Base-by-base conservation (phyloP, 2,113 vertebrate genomes). In the Hippocampus zosterae region DNA sequence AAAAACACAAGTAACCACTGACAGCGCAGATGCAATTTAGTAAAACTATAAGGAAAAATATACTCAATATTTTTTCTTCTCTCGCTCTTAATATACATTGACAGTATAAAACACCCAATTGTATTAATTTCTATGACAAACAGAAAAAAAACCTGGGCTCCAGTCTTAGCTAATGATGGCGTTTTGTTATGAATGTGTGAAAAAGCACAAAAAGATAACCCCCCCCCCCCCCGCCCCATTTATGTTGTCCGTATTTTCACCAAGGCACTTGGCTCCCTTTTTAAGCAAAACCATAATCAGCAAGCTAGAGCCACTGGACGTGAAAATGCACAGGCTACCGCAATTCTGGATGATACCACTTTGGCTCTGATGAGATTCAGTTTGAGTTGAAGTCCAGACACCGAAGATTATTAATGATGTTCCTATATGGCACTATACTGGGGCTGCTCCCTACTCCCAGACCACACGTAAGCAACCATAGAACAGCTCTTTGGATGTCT, bases 191-290 rank as follows among this genome's bases (percentile, higher is more conserved):
- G 74, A 76, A 70, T 55, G 9, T 53, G 23, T 57, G 55, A 37
- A 57, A 57, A 57, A 57, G 10, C n/a, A 10, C 29, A 21, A 40
- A 61, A 61, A 0, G 33, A 6, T 37, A 37, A 37, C 1, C 33
- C 33, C 33, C n/a, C n/a, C n/a, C 1, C 33, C 33, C 33, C 33
- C 5, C 29, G 3, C 29, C 29, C 71, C 25, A 16, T 73, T 19
- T 81, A 65, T 67, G 76, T 74, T 46, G 64, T 82, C 79, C 77
- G 81, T 88, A 79, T 86, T 78, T 87, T 87, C 76, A 90, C 79
- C 90, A 92, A 92, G 91, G 90, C 91, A 92, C 91, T 87, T 84
- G 85, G 79, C 87, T 82, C 85, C 80, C 87, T 18, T 84, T 85
- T 80, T 84, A 61, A 68, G 71, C 71, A 69, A 89, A 85, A 37